A percentile compares a stretch with the other conserved stretches of the same genome.
These are phyloP conservation scores for Nemotelus nigrinus DNA, from an alignment of 2,888 invertebrate genomes.

Conservation along the genomic window DNA sequence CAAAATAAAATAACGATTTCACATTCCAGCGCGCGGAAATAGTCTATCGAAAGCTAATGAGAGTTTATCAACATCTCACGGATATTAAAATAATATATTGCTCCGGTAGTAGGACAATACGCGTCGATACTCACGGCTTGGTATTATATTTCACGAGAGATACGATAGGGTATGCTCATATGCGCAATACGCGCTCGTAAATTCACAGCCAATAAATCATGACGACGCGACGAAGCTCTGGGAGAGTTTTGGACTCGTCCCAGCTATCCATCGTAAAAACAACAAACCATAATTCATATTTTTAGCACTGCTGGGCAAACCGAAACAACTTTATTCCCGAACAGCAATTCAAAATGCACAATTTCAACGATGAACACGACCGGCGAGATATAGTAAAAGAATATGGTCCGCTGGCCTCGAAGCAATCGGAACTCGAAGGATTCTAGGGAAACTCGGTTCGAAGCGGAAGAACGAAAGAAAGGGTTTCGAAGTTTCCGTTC, in stretches of 20 bases:
- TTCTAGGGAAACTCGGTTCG: too few species aligned
- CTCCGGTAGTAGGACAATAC: conserved; percentile 2
- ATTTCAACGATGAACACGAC: too few species aligned
- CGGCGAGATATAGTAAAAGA: too few species aligned
- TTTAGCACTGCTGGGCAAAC: conserved; percentile 29
- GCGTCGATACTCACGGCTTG: neutral
- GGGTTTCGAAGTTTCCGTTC: conserved; percentile 15
- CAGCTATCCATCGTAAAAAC: conserved; percentile 43
- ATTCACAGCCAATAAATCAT: conserved; percentile 44
- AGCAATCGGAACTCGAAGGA: neutral
- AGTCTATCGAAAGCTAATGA: conserved; percentile 2
- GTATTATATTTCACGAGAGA: neutral
- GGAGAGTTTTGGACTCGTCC: conserved; percentile 37
- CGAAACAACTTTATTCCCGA: conserved; percentile 44
- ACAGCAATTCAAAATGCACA: too few species aligned
- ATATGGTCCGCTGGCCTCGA: neutral
- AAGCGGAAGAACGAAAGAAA: neutral
- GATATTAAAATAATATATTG: conserved; percentile 35
- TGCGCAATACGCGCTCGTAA: conserved; percentile 36
- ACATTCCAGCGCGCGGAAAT: neutral
- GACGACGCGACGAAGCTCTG: neutral
- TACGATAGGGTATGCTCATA: conserved; percentile 19
- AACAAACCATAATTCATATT: conserved; percentile 46
- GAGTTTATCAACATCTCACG: conserved; percentile 37
- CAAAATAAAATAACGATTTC: conserved; percentile 2